These are phyloP conservation scores for Drepanosiphum platanoidis DNA, from an alignment of 2,888 invertebrate species.

Conservation along the genomic window DNA sequence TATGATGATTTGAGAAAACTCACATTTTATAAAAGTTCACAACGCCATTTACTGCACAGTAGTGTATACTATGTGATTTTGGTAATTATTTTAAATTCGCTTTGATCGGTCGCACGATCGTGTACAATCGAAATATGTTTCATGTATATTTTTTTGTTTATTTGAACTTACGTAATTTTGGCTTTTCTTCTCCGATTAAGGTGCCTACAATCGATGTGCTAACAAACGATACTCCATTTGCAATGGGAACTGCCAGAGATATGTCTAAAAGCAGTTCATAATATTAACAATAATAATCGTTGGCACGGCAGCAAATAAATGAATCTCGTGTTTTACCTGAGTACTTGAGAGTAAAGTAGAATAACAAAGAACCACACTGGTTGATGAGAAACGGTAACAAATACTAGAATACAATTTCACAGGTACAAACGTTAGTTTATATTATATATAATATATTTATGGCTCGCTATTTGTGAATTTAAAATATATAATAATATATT, in stretches of 20 bases:
- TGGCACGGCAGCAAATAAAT: not conserved
- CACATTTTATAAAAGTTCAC: no score
- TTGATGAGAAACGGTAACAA: slow-evolving; percentile 49
- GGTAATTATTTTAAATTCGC: not conserved
- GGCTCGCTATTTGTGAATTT: no score
- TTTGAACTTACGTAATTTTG: slow-evolving; percentile 40
- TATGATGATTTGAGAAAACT: no score
- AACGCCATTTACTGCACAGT: no score
- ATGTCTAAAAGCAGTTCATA: slow-evolving; percentile 36
- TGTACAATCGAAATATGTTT: not conserved
- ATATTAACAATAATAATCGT: not conserved
- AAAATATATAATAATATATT: not conserved
- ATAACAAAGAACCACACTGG: slow-evolving; percentile 53
- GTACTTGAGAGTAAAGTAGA: slow-evolving; percentile 43
- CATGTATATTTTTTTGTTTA: no score
- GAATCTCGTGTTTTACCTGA: slow-evolving; percentile 31
- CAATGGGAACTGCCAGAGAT: slow-evolving; percentile 56
- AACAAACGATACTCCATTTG: slow-evolving; percentile 50
- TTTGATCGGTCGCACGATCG: no score
- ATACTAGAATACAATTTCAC: slow-evolving; percentile 48
- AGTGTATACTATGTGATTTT: no score
- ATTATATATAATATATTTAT: no score
- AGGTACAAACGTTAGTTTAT: not conserved
- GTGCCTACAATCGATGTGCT: slow-evolving; percentile 53
- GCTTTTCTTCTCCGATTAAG: slow-evolving; percentile 45